Conservation (phyloP, 2,888 invertebrate genomes). For the Chydorus sphaericus region DNA sequence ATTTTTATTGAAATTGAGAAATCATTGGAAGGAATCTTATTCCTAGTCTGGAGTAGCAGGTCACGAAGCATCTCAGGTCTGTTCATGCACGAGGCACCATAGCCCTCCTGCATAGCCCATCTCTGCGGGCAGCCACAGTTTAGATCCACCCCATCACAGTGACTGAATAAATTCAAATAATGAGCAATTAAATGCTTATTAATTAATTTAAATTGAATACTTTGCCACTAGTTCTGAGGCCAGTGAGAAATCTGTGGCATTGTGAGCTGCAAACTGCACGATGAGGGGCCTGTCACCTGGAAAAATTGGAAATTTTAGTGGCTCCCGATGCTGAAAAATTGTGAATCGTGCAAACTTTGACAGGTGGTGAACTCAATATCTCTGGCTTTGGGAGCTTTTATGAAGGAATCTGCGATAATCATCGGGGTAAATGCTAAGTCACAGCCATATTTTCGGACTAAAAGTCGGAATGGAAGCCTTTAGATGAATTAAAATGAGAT, state of each 20-base stretch:
- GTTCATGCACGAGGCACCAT: slow-evolving; percentile 67
- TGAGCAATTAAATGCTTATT: slow-evolving; percentile 13
- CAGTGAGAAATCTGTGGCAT: slow-evolving; percentile 60
- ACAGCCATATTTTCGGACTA: slow-evolving; percentile 64
- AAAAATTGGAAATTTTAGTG: no score
- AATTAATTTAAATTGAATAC: slow-evolving; percentile 33
- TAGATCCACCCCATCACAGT: slow-evolving; percentile 81
- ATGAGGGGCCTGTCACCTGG: slow-evolving; percentile 70
- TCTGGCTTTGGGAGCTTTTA: slow-evolving; percentile 73
- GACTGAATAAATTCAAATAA: no score
- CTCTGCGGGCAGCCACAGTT: slow-evolving; percentile 96
- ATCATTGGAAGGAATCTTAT: slow-evolving; percentile 44
- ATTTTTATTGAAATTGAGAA: slow-evolving; percentile 89
- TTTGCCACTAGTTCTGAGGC: slow-evolving; percentile 71
- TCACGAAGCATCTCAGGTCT: slow-evolving; percentile 71
- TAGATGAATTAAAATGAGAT: slow-evolving; percentile 20
- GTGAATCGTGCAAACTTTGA: no score
- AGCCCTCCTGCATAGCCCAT: slow-evolving; percentile 84
- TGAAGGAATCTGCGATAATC: slow-evolving; percentile 90
- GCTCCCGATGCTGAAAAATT: no score
- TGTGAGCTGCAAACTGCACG: slow-evolving; percentile 89
- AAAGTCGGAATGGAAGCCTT: slow-evolving; percentile 57
- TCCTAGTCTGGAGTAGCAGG: slow-evolving; percentile 58
- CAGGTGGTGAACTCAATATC: slow-evolving; percentile 64
- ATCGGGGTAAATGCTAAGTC: slow-evolving; percentile 90